A percentile compares a stretch with the other conserved stretches of the same genome.
These are phyloP conservation scores for Hipposideros larvatus DNA, from an alignment of 2,797 vertebrate genomes.

Conservation along the genomic window DNA sequence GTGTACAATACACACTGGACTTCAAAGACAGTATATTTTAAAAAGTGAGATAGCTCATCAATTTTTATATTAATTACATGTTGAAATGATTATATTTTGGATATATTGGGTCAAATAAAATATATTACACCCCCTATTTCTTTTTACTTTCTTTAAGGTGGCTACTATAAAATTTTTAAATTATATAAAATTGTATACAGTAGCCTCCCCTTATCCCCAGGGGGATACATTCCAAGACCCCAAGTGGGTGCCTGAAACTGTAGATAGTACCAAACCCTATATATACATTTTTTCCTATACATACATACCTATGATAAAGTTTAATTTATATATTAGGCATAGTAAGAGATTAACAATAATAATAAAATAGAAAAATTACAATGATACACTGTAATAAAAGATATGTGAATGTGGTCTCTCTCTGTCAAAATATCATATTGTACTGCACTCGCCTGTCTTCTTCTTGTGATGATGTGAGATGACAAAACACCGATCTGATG, in stretches of 20 bases:
- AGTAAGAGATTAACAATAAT: neutral
- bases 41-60: neutral
- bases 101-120: neutral
- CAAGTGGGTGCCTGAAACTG: neutral
- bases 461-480: neutral
- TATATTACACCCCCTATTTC: neutral
- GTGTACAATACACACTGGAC: neutral
- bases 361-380: neutral
- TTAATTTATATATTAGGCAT: neutral
- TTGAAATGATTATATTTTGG: conserved; percentile 1
- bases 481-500: neutral
- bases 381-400: neutral
- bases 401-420: neutral
- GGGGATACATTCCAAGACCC: neutral
- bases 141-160: neutral
- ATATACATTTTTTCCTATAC: neutral
- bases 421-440: neutral
- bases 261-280: neutral
- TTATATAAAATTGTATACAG: neutral
- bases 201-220: neutral
- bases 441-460: neutral
- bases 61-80: neutral
- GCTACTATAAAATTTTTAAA: neutral
- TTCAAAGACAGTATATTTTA: neutral
- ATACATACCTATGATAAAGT: neutral